Evolutionary conservation across 2,113 vertebrate species (phyloP).

Genomic region (Eolophus roseicapilla): DNA sequence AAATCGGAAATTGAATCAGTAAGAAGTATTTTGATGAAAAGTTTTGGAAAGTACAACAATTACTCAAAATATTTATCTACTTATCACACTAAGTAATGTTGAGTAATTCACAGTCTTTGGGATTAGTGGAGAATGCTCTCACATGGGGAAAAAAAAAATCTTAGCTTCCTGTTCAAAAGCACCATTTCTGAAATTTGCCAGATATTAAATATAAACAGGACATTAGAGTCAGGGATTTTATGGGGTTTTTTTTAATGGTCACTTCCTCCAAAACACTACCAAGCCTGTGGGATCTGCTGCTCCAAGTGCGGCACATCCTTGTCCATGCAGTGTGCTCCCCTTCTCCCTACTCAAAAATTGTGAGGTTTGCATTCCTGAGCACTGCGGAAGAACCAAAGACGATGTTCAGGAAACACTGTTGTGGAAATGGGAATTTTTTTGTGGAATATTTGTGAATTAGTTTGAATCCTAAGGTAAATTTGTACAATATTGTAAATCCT

Average conservation of each 20-base stretch:
- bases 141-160: not conserved
- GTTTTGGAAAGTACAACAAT: not conserved
- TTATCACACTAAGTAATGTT: not conserved
- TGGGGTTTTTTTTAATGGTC: fast-evolving
- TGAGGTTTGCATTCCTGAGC: not conserved
- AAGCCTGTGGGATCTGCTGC: too few relatives aligned
- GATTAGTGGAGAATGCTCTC: not conserved
- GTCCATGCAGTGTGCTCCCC: fast-evolving
- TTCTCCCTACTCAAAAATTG: not conserved
- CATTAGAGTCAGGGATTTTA: not conserved
- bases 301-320: not conserved
- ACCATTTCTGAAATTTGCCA: not conserved
- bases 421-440: not conserved
- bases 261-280: not conserved
- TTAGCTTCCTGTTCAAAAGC: not conserved
- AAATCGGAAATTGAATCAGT: not conserved
- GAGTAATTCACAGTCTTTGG: not conserved
- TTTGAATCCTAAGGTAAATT: not conserved
- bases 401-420: not conserved
- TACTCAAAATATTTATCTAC: not conserved
- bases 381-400: not conserved
- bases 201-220: not conserved
- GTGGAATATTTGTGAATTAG: not conserved
- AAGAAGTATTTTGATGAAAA: not conserved
- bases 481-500: too few relatives aligned